Conservation (phyloP, 2,797 vertebrate species). For the Coccyzus lansbergi region DNA sequence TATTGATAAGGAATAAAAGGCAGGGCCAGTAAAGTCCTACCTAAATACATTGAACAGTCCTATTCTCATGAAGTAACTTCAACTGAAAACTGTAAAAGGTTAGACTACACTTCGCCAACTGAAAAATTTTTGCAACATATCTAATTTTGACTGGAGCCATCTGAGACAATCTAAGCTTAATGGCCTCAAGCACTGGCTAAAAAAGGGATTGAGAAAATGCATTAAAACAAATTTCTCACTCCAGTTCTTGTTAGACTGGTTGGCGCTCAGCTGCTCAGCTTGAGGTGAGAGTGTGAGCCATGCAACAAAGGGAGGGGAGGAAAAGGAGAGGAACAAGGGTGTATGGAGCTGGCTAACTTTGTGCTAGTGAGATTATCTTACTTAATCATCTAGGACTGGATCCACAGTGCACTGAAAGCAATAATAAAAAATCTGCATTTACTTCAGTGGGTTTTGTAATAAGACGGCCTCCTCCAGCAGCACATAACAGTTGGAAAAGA, state of each 20-base stretch:
- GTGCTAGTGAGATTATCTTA: slow-evolving; percentile 8
- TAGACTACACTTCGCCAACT: not conserved
- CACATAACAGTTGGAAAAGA: not conserved
- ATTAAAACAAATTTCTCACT: not conserved
- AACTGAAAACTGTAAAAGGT: not conserved
- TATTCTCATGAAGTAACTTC: not conserved
- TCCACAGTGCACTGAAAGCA: slow-evolving; percentile 29
- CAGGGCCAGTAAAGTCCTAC: not conserved
- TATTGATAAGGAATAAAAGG: not conserved
- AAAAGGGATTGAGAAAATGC: not conserved
- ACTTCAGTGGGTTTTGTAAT: not conserved
- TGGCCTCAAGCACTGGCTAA: not conserved
- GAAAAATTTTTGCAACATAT: not conserved
- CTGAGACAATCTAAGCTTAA: not conserved
- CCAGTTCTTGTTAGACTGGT: not conserved
- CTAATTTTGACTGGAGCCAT: not conserved
- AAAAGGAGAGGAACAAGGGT: not conserved
- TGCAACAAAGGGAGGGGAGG: not conserved
- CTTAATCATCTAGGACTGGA: slow-evolving; percentile 23
- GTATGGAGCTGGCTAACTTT: slow-evolving; percentile 25
- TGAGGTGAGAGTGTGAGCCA: not conserved
- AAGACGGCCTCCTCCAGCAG: not conserved
- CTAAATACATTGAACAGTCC: not conserved
- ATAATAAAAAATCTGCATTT: not conserved
- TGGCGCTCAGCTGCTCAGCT: not conserved